Evolutionary conservation across 2,888 invertebrate species (phyloP).

Genomic region (Epinotia brunnichana): DNA sequence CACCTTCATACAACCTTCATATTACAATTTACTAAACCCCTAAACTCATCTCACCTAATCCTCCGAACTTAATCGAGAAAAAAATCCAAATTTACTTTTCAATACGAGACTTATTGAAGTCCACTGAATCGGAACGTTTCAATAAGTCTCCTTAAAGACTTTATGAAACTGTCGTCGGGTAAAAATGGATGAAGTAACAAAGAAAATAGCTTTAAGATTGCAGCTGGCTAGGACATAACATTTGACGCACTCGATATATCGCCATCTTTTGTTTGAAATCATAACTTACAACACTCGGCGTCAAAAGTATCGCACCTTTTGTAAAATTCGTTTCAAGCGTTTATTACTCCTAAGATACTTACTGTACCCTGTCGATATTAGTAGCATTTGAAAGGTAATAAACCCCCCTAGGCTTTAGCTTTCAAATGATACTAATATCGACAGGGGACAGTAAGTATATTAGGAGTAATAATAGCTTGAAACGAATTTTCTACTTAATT

Average conservation of each 20-base stretch:
- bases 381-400: too few species aligned
- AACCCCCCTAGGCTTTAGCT: too few species aligned
- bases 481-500: too few species aligned
- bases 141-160: constrained; percentile 25
- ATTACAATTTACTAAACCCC: not conserved
- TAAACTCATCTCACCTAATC: not conserved
- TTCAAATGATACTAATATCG: too few species aligned
- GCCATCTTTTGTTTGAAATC: too few species aligned
- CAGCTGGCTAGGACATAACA: not conserved
- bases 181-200: constrained; percentile 19
- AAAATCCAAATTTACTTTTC: constrained; percentile 16
- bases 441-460: too few species aligned
- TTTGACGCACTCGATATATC: not conserved
- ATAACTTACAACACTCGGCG: too few species aligned
- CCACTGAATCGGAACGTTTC: constrained; percentile 24
- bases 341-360: too few species aligned
- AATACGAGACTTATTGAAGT: constrained; percentile 16
- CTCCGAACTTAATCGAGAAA: constrained; percentile 3
- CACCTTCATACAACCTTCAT: not conserved
- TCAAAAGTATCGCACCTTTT: too few species aligned
- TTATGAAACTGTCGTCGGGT: constrained; percentile 4
- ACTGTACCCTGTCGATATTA: too few species aligned
- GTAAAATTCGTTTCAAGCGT: too few species aligned
- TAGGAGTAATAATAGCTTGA: too few species aligned
- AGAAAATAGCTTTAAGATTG: constrained; percentile 14